Base-by-base conservation (phyloP, 23 tunicate genomes). In the Trididemnum nubilum region DNA sequence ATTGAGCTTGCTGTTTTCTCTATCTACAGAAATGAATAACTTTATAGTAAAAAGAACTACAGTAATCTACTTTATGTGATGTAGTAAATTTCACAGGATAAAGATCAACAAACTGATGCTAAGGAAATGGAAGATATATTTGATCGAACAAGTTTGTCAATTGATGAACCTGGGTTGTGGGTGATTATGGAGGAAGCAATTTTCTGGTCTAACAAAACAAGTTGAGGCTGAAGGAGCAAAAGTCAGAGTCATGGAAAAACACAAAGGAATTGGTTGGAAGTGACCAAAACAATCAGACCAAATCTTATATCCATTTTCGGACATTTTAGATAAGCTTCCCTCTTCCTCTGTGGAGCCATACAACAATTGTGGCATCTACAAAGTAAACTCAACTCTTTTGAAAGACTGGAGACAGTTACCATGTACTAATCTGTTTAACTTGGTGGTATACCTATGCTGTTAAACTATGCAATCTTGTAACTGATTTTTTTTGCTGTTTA, bases 271-370 rank as follows among this genome's bases (percentile, higher is more conserved):
- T 61, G 67, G 67, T 61, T 61, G 67, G 67, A 61, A 61, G n/a
- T 61, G 67, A 26, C 67, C 67, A 61, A 21, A 25, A 25, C 27
- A 61, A 61, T 12, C 29, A 25, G 67, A 61, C 67, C 67, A 61
- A 61, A 61, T 61, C 27, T 61, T 61, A 21, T 61, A 61, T 61
- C 67, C 4, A n/a, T 61, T 21, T 25, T 61, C 67, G 27, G 29
- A 61, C 67, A 61, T 61, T 25, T 61, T 61, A 61, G 67, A 61
- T n/a, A 61, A 61, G 67, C 29, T 22, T n/a, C 67, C 67, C 27
- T 4, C 67, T 21, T 61, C 67, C 29, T 61, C 67, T 61, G 67
- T 61, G 27, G 29, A 61, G 67, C 67, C 67, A 61, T 61, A 21
- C 67, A 61, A 61, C 29, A 15, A 25, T 61, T 22, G 67, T 61